These are phyloP conservation scores for Tyrannus savana DNA, from an alignment of 2,113 vertebrate genomes.

Conservation along the genomic window DNA sequence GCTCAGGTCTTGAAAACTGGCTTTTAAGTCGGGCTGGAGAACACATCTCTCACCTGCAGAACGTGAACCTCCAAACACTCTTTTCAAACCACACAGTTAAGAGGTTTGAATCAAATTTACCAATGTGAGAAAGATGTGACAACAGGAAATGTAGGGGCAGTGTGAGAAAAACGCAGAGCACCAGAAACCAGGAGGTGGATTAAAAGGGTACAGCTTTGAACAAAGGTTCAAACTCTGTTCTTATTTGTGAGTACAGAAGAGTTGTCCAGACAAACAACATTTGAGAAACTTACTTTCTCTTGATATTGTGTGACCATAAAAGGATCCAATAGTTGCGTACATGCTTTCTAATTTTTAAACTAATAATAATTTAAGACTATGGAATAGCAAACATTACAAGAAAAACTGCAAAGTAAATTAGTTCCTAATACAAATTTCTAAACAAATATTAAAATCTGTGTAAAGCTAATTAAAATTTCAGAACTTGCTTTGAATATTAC, in stretches of 20 bases:
- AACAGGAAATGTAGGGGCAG: not conserved
- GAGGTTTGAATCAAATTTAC: not conserved
- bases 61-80: not conserved
- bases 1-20: not conserved
- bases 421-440: not conserved
- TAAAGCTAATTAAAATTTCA: not conserved
- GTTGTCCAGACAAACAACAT: not conserved
- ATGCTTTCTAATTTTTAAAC: not conserved
- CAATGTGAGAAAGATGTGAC: not conserved
- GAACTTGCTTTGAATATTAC: not conserved
- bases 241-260: not conserved
- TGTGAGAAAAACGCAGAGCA: not conserved
- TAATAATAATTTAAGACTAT: not conserved
- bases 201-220: not conserved
- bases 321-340: not conserved
- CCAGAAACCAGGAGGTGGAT: not conserved
- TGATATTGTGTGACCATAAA: not conserved
- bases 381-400: not conserved
- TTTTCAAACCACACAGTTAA: not conserved
- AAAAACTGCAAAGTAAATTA: not conserved
- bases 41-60: not conserved
- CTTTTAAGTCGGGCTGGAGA: not conserved
- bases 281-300: not conserved
- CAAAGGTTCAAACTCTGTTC: not conserved
- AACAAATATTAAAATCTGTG: not conserved